Base-by-base conservation (phyloP, 2,797 vertebrate genomes). In the Chrosomus eos region DNA sequence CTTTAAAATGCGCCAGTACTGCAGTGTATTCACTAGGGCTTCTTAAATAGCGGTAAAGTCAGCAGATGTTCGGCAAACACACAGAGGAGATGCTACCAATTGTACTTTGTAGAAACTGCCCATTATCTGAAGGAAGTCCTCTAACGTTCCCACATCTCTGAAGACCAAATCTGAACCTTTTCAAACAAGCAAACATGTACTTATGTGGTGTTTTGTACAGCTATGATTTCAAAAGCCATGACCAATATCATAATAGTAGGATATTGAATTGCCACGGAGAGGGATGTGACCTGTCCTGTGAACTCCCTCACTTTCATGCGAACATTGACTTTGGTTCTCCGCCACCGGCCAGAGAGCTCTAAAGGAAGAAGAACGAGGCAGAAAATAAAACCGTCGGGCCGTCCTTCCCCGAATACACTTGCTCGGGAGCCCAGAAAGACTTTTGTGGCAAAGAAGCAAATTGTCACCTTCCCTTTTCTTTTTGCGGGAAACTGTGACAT, bases 211-310 rank as follows among this genome's bases (percentile, higher is more conserved):
- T 92, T 90, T 88, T 88, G 80, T 90, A 84, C 86, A 91, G 88
- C 89, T 94, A 89, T 78, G 90, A 90, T 93, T 93, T 93, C 90
- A 90, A 93, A 89, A 91, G 92, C 91, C 92, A 79, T 91, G 91
- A 94, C 92, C 92, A 92, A 88, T 90, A 92, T 91, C 91, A 89
- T 91, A 92, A 92, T 91, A 83, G 88, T 87, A 93, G 91, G 91
- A 93, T 93, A 91, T 92, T 91, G 90, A 93, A 92, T 93, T 93
- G 93, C 94, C 91, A 86, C 91, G 92, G 93, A 92, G 90, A 89
- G 89, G 90, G 91, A 92, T 91, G 87, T 92, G 93, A 95, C 94
- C 94, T 94, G 93, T 94, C 89, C 93, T 85, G 89, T 91, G 91
- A 94, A 94, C 94, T 91, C 86, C 71, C 88, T 91, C 91, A 92